phyloP scores from a whole-genome alignment of 2,888 invertebrate genomes.

The Drosophila paracracens region DNA sequence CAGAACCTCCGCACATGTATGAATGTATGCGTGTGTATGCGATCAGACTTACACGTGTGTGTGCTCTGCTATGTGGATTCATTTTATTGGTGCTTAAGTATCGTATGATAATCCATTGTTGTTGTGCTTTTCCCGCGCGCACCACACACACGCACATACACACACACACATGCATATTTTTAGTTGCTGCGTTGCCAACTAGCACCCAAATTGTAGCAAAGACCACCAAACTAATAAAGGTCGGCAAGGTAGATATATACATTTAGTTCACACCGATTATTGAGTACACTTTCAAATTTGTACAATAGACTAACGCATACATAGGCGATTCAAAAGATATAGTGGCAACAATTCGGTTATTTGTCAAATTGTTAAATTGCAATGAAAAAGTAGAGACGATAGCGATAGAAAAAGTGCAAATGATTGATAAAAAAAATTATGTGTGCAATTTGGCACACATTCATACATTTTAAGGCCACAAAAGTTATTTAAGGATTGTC shows the following conservation, averaged over 20 bases:
- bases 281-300: not conserved
- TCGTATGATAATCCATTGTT: slow-evolving; percentile 77
- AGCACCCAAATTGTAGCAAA: slow-evolving; percentile 17
- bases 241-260: not conserved
- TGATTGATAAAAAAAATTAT: not conserved
- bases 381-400: not conserved
- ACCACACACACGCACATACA: slow-evolving; percentile 10
- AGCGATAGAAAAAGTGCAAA: not conserved
- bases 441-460: not conserved
- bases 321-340: not conserved
- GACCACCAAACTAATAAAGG: slow-evolving; percentile 23
- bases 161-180: slow-evolving; percentile 25
- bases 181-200: slow-evolving; percentile 53
- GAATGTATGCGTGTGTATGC: not conserved
- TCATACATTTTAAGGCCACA: not conserved
- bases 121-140: slow-evolving; percentile 71
- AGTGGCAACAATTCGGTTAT: not conserved
- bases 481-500: not conserved
- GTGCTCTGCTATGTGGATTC: slow-evolving; percentile 75
- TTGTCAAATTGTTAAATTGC: not conserved
- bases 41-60: slow-evolving; percentile 5
- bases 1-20: slow-evolving; percentile 16
- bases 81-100: slow-evolving; percentile 80
- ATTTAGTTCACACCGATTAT: not conserved
- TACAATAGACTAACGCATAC: not conserved